phyloP scores from a whole-genome alignment of 2,113 vertebrate genomes.

The Picathartes gymnocephalus region DNA sequence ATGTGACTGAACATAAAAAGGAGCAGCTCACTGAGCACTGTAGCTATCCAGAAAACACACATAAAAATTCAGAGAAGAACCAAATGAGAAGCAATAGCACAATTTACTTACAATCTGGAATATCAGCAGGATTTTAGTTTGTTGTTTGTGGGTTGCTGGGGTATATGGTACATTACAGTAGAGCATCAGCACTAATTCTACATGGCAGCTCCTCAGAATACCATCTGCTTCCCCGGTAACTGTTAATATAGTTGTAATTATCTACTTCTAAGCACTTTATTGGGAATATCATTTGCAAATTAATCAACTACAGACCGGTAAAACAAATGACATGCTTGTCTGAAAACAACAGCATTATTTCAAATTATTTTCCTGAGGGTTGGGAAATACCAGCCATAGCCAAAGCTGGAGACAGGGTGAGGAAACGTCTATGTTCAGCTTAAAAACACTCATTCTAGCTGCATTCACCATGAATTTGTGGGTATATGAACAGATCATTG shows the following conservation, averaged over 20 bases:
- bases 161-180: constrained; percentile 85
- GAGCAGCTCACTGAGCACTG: constrained; percentile 68
- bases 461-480: neutral
- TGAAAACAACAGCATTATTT: constrained; percentile 76
- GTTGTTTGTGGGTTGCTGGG: constrained; percentile 76
- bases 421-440: neutral
- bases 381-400: constrained; percentile 27
- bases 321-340: constrained; percentile 82
- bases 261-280: constrained; percentile 98
- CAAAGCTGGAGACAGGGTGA: constrained; percentile 1
- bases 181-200: constrained; percentile 95
- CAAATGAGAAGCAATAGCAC: constrained; percentile 72
- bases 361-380: constrained; percentile 69
- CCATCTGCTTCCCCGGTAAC: constrained; percentile 97
- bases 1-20: constrained; percentile 55
- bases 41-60: constrained; percentile 66
- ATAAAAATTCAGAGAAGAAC: constrained; percentile 70
- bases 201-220: constrained; percentile 92
- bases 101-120: constrained; percentile 81
- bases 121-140: constrained; percentile 79
- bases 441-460: neutral
- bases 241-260: constrained; percentile 99
- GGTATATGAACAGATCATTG: neutral
- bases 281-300: constrained; percentile 95
- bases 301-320: constrained; percentile 90